These are phyloP conservation scores for Rachycentron canadum DNA, from an alignment of 2,797 vertebrate species.

Conservation along the genomic window DNA sequence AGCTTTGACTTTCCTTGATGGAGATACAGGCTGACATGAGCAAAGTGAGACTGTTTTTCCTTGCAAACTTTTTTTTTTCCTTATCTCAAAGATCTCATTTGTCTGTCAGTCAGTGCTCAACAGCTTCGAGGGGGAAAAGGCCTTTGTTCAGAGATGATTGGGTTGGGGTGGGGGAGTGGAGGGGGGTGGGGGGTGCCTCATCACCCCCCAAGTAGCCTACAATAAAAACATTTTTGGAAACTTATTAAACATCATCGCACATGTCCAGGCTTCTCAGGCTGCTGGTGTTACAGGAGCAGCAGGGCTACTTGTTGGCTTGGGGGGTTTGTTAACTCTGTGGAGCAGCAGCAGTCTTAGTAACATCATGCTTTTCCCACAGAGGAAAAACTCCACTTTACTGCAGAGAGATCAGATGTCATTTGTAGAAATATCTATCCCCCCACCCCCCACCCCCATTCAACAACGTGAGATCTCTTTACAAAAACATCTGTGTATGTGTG, in stretches of 20 bases:
- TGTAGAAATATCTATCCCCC: not conserved
- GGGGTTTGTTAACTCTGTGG: not conserved
- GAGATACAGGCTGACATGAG: slow-evolving; percentile 4
- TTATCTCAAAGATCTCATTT: slow-evolving; percentile 16
- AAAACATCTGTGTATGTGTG: not conserved
- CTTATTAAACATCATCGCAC: not conserved
- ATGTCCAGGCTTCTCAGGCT: not conserved
- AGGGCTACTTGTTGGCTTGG: not conserved
- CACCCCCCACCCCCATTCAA: not conserved
- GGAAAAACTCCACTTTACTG: not conserved
- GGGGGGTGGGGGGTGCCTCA: too few species aligned
- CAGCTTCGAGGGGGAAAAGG: slow-evolving; percentile 43
- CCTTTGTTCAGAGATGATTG: slow-evolving; percentile 77
- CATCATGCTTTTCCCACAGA: slow-evolving; percentile 21
- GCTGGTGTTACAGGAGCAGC: slow-evolving; percentile 19
- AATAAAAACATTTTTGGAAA: not conserved
- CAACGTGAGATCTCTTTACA: not conserved
- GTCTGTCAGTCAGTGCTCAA: slow-evolving; percentile 40
- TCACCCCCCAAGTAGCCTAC: not conserved
- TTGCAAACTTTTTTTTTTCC: slow-evolving; percentile 6
- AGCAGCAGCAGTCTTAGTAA: not conserved
- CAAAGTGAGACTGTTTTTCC: not conserved
- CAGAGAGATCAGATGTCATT: not conserved
- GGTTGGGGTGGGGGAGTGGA: too few species aligned
- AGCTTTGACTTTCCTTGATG: slow-evolving; percentile 35